phyloP scores from a whole-genome alignment of 2,113 vertebrate genomes.

The Phylloscopus whistleri region DNA sequence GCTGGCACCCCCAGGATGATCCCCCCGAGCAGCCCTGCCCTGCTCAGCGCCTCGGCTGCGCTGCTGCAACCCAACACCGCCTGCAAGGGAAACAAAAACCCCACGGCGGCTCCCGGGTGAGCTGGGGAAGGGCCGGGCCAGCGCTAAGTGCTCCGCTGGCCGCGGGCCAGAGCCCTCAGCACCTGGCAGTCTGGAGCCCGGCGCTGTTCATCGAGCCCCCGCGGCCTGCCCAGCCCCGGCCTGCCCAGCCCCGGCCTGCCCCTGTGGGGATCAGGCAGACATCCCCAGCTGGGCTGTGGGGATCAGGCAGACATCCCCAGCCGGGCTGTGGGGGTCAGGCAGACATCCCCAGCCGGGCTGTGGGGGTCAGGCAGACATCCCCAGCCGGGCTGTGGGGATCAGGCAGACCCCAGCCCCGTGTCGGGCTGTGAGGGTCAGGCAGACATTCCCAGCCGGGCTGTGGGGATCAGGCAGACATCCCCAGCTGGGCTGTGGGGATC shows the following conservation, averaged over 20 bases:
- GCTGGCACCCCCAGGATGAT: background rate
- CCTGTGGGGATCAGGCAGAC: too few species aligned
- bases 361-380: too few species aligned
- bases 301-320: too few species aligned
- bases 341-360: accelerated
- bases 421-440: too few species aligned
- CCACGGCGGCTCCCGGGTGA: background rate
- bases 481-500: accelerated
- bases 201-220: background rate
- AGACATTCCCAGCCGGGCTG: accelerated
- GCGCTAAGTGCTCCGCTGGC: slow-evolving; percentile 26
- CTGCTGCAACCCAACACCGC: background rate
- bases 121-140: accelerated
- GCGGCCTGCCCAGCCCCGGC: background rate
- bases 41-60: background rate
- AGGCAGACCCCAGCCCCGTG: too few species aligned
- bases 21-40: background rate
- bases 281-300: accelerated
- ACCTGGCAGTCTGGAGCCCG: background rate
- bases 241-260: accelerated
- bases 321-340: too few species aligned
- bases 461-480: too few species aligned
- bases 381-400: accelerated
- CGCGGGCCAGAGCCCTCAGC: background rate
- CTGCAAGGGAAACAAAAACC: background rate